Percentiles rank a stretch among this genome's conserved stretches.
phyloP scores from a whole-genome alignment of 1,140 invertebrate genomes.

The Trichonephila clavata region DNA sequence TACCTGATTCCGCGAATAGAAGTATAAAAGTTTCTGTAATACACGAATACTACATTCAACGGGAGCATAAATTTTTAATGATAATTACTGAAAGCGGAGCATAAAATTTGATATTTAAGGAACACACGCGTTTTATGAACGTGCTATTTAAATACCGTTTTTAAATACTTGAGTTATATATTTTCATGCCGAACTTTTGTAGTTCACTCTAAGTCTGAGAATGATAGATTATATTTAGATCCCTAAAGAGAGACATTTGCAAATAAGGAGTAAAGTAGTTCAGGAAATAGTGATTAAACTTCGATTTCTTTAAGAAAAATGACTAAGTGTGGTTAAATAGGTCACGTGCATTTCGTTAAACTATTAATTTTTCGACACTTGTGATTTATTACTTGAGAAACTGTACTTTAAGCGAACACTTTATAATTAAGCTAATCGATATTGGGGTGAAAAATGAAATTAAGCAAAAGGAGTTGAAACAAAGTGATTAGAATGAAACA shows the following conservation, averaged over 20 bases:
- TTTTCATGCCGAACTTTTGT: no score
- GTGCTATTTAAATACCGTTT: no score
- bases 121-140: no score
- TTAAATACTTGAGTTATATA: no score
- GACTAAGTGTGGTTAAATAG: background rate
- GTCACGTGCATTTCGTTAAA: background rate
- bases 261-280: background rate
- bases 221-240: background rate
- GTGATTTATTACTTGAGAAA: background rate
- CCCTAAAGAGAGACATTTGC: background rate
- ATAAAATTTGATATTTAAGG: no score
- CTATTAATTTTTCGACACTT: background rate
- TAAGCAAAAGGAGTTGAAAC: background rate
- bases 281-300: constrained; percentile 5
- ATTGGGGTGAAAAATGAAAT: background rate
- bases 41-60: no score
- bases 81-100: no score
- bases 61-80: no score
- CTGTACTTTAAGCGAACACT: background rate
- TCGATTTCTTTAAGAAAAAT: background rate
- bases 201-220: background rate
- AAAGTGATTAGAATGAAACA: no score
- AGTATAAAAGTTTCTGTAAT: no score
- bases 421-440: background rate
- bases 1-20: no score